Base-by-base conservation (phyloP, 2,888 invertebrate genomes). In the Stictocephala bisonia region DNA sequence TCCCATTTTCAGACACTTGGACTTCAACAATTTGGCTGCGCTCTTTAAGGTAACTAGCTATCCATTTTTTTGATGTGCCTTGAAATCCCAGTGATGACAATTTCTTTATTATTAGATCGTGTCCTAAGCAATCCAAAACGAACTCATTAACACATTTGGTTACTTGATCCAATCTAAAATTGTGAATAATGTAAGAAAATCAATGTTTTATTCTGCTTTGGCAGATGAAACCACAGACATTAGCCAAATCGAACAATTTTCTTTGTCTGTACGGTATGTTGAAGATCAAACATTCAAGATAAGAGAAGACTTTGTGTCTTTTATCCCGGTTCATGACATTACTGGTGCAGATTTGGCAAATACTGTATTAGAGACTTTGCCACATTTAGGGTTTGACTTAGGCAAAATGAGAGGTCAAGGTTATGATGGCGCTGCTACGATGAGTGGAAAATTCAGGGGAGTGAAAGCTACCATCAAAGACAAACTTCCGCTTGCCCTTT, bases 401-500 rank as follows among this genome's bases (percentile, higher is more conserved):
- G 31, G 15, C 31, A 60, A 75, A 51, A 58, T 73, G 29, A 50
- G 56, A 51, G 74, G 75, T 2, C 66, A 75, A 58, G 75, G 75
- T 3, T 73, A 74, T 40, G 75, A 76, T 40, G 75, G 71, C 26
- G 72, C 77, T 26, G 68, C 70, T 9, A n/a, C 74, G 4, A 75
- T 76, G 76, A 60, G 69, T 9, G 64, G 73, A 18, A 24, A 22
- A 35, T 73, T 74, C 26, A 56, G 66, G 15, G 74, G 76, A 11
- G 67, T 60, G 2, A 68, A 71, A 40, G 58, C 72, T 20, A 2
- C 26, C 22, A 69, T 76, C 18, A 60, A 31, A 9, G 50, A 22
- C n/a, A 44, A 73, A 9, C 90, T 90, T 77, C 93, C 90, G 80
- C 96, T 95, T 7, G 48, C 18, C 15, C 48, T 44, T n/a, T 44